Percentiles rank a stretch among this genome's conserved stretches.
phyloP scores from a whole-genome alignment of 2,888 invertebrate genomes.

The Glaucopsyche alexis region DNA sequence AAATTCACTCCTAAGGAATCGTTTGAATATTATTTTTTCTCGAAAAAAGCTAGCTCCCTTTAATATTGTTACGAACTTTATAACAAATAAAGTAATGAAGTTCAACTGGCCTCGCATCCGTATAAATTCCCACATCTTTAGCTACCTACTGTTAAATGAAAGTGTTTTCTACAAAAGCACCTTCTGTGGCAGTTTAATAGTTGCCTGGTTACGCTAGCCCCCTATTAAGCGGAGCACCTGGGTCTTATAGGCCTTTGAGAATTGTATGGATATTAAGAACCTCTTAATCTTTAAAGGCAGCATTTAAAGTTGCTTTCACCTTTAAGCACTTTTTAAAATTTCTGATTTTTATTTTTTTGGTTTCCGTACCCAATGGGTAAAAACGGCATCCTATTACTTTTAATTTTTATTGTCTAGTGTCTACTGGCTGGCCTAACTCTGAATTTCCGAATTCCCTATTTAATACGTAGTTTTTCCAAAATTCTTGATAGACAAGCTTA shows the following conservation, averaged over 20 bases:
- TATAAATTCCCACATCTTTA: not conserved
- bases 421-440: too few species aligned
- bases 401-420: too few species aligned
- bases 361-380: too few species aligned
- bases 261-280: not conserved
- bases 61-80: not conserved
- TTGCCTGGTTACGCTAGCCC: slow-evolving; percentile 15
- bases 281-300: not conserved
- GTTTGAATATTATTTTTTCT: not conserved
- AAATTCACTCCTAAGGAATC: too few species aligned
- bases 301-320: not conserved
- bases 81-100: not conserved
- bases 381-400: too few species aligned
- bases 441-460: too few species aligned
- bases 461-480: too few species aligned
- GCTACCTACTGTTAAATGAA: not conserved
- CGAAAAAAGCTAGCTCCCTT: not conserved
- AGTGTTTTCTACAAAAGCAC: not conserved
- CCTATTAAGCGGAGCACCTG: slow-evolving; percentile 7
- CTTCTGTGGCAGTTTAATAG: slow-evolving; percentile 13
- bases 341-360: too few species aligned
- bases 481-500: too few species aligned
- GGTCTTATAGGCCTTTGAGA: not conserved
- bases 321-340: too few species aligned
- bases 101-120: not conserved